Conservation (phyloP, 1,140 invertebrate species). For the Pemphigus obesinymphae region DNA sequence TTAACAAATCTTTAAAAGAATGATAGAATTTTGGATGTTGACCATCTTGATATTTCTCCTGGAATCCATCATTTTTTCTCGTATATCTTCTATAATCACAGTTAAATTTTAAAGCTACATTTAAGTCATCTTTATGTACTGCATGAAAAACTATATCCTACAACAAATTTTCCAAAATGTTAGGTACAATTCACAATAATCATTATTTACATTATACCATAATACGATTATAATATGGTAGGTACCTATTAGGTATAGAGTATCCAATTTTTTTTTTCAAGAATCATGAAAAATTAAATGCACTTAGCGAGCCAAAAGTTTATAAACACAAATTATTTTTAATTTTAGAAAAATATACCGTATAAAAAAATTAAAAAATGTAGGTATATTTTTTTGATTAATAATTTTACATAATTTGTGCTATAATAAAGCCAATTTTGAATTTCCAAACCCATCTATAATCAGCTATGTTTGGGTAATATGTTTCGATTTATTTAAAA, state of each 20-base stretch:
- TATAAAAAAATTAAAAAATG: no score
- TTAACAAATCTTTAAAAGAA: neutral
- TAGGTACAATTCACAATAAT: neutral
- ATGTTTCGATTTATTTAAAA: no score
- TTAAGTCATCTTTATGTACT: neutral
- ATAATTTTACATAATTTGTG: no score
- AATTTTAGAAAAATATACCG: no score
- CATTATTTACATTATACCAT: neutral
- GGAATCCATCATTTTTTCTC: neutral
- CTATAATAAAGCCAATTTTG: no score
- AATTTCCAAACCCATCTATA: no score
- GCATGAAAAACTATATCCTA: neutral
- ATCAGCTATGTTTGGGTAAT: neutral
- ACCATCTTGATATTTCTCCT: neutral
- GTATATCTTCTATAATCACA: neutral
- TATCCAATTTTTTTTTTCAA: no score
- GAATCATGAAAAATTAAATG: no score
- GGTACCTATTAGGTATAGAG: no score
- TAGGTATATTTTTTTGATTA: no score
- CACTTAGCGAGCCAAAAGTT: neutral
- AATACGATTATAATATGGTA: neutral
- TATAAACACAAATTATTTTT: no score
- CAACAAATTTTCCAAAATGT: neutral
- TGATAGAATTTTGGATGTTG: neutral
- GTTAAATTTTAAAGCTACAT: neutral